Evolutionary conservation across 2,888 invertebrate species (phyloP).

Genomic region (Euzetes globulus): DNA sequence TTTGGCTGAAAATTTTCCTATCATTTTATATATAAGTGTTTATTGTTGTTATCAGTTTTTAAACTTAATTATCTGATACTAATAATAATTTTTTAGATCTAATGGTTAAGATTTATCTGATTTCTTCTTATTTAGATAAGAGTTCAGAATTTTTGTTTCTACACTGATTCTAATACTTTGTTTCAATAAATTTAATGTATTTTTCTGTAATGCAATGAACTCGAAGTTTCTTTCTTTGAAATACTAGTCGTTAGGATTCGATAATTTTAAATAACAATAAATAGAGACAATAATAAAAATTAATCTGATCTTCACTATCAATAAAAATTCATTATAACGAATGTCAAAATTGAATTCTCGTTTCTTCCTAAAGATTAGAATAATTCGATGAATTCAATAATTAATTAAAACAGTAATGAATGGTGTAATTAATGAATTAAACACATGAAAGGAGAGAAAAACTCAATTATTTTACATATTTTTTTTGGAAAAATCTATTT

Average conservation of each 20-base stretch:
- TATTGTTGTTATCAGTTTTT: background rate
- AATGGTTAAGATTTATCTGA: background rate
- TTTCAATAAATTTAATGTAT: background rate
- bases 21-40: background rate
- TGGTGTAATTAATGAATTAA: background rate
- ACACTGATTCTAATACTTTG: background rate
- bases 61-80: background rate
- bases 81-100: background rate
- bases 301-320: background rate
- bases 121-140: background rate
- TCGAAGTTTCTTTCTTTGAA: background rate
- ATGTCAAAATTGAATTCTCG: background rate
- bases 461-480: background rate
- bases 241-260: background rate
- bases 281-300: background rate
- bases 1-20: background rate
- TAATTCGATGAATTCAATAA: background rate
- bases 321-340: constrained; percentile 3
- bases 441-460: background rate
- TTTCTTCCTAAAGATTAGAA: background rate
- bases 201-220: background rate
- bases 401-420: background rate
- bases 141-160: background rate
- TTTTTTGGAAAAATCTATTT: background rate
- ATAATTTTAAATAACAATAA: constrained; percentile 20